Evolutionary conservation across 2,113 vertebrate genomes (phyloP).

Genomic region (Gallinago media): DNA sequence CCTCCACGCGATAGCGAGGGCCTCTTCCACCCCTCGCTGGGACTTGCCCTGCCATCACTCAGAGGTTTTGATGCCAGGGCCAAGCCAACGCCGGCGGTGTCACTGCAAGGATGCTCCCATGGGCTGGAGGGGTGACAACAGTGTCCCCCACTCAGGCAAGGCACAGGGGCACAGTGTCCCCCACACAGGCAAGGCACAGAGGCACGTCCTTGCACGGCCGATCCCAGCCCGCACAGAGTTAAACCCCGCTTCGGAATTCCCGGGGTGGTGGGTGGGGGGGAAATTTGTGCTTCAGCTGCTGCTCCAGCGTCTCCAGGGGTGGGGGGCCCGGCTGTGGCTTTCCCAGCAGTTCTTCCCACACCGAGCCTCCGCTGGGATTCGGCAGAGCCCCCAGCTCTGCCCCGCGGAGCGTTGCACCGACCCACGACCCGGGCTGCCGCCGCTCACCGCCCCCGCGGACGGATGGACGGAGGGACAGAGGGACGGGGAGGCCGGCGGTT

Average conservation of each 20-base stretch:
- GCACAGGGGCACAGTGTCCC: accelerated
- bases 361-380: neutral
- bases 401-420: neutral
- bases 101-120: accelerated
- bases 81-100: neutral
- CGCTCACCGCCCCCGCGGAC: neutral
- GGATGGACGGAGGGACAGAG: accelerated
- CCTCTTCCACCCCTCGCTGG: neutral
- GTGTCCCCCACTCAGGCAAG: accelerated
- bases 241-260: neutral
- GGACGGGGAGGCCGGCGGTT: neutral
- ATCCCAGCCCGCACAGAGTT: neutral
- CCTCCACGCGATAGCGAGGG: neutral
- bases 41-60: neutral
- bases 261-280: accelerated
- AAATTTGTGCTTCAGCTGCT: neutral
- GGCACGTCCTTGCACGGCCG: accelerated
- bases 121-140: neutral
- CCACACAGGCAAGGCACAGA: accelerated
- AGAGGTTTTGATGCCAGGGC: accelerated
- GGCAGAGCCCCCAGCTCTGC: neutral
- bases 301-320: accelerated
- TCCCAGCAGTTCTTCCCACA: slow-evolving; percentile 54
- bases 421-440: neutral
- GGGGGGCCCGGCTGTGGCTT: neutral